Evolutionary conservation across 2,113 vertebrate genomes (phyloP).

Genomic region (Struthio camelus): DNA sequence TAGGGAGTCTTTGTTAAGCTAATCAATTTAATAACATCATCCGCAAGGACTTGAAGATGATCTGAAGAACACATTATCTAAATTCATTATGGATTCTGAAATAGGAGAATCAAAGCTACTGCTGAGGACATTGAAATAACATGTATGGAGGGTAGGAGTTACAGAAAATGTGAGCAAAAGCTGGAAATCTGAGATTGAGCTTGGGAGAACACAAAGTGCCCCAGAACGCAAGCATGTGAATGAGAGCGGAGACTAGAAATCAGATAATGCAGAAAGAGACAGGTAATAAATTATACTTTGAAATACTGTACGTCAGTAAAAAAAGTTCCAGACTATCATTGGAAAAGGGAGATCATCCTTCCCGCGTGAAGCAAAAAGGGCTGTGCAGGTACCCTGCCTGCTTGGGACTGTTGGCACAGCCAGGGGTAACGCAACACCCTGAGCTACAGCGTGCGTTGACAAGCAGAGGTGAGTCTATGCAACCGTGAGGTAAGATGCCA

Average conservation of each 20-base stretch:
- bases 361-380: background rate
- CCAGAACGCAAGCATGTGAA: rapidly evolving
- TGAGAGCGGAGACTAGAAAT: background rate
- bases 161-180: background rate
- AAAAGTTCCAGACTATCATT: background rate
- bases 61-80: background rate
- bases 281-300: background rate
- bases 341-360: background rate
- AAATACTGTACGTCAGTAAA: background rate
- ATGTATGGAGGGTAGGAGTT: background rate
- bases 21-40: background rate
- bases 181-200: background rate
- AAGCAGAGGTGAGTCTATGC: background rate
- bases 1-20: background rate
- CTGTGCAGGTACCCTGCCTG: rapidly evolving
- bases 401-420: background rate
- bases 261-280: background rate
- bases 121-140: background rate
- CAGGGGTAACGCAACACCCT: background rate
- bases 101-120: background rate
- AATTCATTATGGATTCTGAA: background rate
- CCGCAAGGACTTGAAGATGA: background rate
- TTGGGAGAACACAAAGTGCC: background rate
- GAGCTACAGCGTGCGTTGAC: rapidly evolving
- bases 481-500: background rate